Conservation (phyloP, 2,113 vertebrate genomes). For the Rhinogobius similis region DNA sequence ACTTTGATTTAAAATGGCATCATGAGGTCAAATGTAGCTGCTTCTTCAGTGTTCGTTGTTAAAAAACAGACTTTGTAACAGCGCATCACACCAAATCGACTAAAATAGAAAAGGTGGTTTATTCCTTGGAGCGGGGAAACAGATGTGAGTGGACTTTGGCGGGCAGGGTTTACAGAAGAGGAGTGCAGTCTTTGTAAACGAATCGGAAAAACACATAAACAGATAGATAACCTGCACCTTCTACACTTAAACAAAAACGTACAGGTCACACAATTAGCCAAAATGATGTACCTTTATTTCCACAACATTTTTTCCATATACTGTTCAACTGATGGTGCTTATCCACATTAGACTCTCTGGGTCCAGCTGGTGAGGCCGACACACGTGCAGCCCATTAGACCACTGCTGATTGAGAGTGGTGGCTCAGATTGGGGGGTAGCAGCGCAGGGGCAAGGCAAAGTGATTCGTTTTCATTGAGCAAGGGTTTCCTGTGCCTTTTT, state of each 20-base stretch:
- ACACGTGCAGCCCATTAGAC: slow-evolving; percentile 41
- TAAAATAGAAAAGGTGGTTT: slow-evolving; percentile 17
- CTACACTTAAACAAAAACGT: slow-evolving; percentile 28
- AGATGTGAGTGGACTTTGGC: slow-evolving; percentile 50
- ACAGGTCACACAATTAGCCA: not conserved
- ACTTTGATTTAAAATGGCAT: not conserved
- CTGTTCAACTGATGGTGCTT: not conserved
- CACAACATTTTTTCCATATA: not conserved
- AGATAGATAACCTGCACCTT: slow-evolving; percentile 30
- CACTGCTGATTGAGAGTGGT: slow-evolving; percentile 23
- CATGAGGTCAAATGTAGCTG: not conserved
- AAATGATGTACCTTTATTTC: not conserved
- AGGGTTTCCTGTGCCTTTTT: slow-evolving; percentile 38
- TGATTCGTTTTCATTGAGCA: slow-evolving; percentile 30
- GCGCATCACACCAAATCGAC: not conserved
- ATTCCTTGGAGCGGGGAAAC: slow-evolving; percentile 30
- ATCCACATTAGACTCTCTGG: not conserved
- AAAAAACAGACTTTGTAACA: not conserved
- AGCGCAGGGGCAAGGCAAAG: slow-evolving; percentile 12
- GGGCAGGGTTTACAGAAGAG: slow-evolving; percentile 51
- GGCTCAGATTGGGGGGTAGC: slow-evolving; percentile 12
- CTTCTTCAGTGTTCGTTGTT: not conserved
- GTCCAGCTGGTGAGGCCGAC: slow-evolving; percentile 28
- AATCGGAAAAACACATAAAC: slow-evolving; percentile 57
- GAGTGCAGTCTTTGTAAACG: slow-evolving; percentile 54